Conservation (phyloP, 2,113 vertebrate species). For the Crypturellus undulatus region DNA sequence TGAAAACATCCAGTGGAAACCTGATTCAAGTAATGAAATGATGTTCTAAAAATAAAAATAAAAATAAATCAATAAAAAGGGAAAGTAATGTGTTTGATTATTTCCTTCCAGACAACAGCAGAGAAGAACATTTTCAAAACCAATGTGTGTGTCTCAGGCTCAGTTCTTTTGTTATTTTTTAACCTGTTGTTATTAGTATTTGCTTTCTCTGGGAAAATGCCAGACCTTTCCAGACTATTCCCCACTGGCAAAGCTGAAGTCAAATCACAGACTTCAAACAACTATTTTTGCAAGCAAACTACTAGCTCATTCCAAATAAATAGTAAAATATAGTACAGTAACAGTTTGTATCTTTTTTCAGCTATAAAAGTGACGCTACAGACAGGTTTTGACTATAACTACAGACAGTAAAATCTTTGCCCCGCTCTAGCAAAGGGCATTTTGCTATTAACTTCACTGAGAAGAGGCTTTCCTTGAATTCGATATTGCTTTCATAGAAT, state of each 20-base stretch:
- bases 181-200: neutral
- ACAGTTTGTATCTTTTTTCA: neutral
- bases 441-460: neutral
- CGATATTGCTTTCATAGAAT: neutral
- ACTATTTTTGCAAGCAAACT: neutral
- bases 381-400: neutral
- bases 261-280: neutral
- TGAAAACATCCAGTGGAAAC: conserved; percentile 27
- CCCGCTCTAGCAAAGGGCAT: neutral
- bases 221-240: neutral
- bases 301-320: neutral
- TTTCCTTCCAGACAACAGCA: conserved; percentile 19
- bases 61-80: neutral
- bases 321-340: neutral
- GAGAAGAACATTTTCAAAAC: neutral
- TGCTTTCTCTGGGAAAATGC: neutral
- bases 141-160: neutral
- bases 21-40: conserved; percentile 44
- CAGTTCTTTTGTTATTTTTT: neutral
- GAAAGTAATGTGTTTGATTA: neutral
- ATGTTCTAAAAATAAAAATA: conserved; percentile 3
- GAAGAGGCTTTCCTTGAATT: neutral
- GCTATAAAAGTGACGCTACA: neutral
- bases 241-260: neutral
- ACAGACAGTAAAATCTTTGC: neutral